Evolutionary conservation across 2,797 vertebrate genomes (phyloP).

Genomic region (Notamacropus eugenii): DNA sequence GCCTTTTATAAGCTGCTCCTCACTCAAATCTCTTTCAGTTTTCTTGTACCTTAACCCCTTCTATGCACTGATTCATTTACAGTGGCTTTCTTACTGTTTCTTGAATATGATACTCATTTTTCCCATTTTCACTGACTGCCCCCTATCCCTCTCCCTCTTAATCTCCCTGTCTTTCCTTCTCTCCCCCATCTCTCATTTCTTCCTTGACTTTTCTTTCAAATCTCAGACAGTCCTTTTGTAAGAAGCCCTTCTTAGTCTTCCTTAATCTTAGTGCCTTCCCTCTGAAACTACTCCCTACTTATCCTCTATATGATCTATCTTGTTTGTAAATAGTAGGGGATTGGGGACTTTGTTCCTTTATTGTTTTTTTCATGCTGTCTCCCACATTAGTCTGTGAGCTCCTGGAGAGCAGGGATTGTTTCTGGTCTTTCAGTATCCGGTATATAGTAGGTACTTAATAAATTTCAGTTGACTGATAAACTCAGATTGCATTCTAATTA

Average conservation of each 20-base stretch:
- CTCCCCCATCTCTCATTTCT: neutral
- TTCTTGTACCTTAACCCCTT: neutral
- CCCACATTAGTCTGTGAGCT: too few relatives aligned
- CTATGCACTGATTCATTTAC: neutral
- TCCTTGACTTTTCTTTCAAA: neutral
- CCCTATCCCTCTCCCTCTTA: neutral
- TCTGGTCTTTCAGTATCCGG: too few relatives aligned
- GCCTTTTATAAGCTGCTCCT: neutral
- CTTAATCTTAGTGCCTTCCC: neutral
- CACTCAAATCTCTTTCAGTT: neutral
- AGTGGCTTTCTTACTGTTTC: neutral
- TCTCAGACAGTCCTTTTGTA: neutral
- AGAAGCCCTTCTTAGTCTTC: neutral
- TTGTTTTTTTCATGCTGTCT: neutral
- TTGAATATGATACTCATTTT: neutral
- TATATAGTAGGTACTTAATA: neutral
- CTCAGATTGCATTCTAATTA: too few relatives aligned
- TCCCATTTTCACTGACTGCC: neutral
- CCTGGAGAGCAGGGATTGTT: too few relatives aligned
- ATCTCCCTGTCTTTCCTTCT: too few relatives aligned
- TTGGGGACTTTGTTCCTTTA: neutral
- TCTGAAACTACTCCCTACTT: neutral
- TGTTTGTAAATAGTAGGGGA: neutral
- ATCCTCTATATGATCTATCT: neutral
- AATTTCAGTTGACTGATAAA: neutral